Evolutionary conservation across 1,140 invertebrate species (phyloP).

Genomic region (Periplaneta americana): DNA sequence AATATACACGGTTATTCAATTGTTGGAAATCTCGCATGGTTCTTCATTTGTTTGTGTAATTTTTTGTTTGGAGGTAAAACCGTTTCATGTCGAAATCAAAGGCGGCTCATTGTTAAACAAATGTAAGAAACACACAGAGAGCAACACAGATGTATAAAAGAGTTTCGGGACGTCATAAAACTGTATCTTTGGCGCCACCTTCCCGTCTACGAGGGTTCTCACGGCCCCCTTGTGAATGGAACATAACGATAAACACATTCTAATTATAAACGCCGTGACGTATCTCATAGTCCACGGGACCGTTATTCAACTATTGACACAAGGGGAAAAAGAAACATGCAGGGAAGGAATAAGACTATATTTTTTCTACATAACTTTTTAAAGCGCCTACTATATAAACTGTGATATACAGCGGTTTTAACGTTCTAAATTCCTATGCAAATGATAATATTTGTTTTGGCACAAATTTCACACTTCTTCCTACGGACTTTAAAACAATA

Average conservation of each 20-base stretch:
- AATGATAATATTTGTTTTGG: background rate
- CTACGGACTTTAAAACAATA: background rate
- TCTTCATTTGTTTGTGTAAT: too few species aligned
- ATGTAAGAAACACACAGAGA: background rate
- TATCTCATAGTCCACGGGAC: too few species aligned
- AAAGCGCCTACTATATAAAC: background rate
- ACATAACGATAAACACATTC: background rate
- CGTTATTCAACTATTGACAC: background rate
- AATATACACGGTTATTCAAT: too few species aligned
- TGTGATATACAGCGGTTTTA: background rate
- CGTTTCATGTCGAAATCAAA: background rate
- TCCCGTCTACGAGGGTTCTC: background rate
- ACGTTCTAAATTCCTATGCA: background rate
- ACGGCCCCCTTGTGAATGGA: background rate
- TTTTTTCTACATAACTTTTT: background rate
- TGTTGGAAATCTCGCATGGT: too few species aligned
- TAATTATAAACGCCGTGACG: background rate
- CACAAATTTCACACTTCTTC: background rate
- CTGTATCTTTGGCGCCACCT: background rate
- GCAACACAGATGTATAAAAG: background rate
- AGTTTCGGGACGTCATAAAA: background rate
- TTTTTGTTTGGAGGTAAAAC: too few species aligned
- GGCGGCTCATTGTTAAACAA: background rate
- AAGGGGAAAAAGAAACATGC: background rate
- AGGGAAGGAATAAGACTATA: background rate